Base-by-base conservation (phyloP, 1,140 invertebrate species). In the Pygmarrhopalites habei region DNA sequence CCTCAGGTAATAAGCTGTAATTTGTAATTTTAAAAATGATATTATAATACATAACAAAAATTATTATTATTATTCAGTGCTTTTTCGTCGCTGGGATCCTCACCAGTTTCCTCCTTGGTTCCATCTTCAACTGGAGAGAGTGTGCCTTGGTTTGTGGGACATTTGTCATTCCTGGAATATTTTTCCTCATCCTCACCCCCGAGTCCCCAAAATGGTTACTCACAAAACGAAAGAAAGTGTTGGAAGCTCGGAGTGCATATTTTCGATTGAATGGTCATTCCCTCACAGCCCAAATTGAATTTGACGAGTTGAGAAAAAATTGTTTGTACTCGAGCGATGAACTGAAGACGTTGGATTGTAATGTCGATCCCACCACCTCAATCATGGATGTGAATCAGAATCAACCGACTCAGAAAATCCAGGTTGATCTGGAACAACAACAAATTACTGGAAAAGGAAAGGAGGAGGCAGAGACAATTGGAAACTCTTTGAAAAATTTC, bases 121-220 rank as follows among this genome's bases (percentile, higher is more conserved):
- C 44, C 14, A 53, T 66, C 19, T 26, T 66, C 0, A 30, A 61
- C 21, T 69, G 64, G 64, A 32, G 62, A 35, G 32, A 58, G 28
- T 32, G 35, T 1, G 68, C 64, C 17, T 53, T 66, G n/a, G 47
- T 30, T 19, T 60, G 58, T 39, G 26, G 30, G 2, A n/a, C 47
- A 30, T 28, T 66, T 2, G 52, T 61, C 7, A 12, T 66, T 7
- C 68, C 68, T 23, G 21, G 39, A 10, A 60, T 66, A 7, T 19
- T 69, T 10, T n/a, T 66, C 17, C 28, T 69, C 17, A 12, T 46
- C 5, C 35, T 61, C 12, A 61, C 55, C 23, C 68, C 68, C 2
- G 64, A 69, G 46, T 65, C 68, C 23, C 68, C 68, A 2, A 51
- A 30, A n/a, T 69, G 68, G 68, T 56, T 69, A 1, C 35, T 66